phyloP scores from a whole-genome alignment of 2,888 invertebrate species.

The Gortyna flavago region DNA sequence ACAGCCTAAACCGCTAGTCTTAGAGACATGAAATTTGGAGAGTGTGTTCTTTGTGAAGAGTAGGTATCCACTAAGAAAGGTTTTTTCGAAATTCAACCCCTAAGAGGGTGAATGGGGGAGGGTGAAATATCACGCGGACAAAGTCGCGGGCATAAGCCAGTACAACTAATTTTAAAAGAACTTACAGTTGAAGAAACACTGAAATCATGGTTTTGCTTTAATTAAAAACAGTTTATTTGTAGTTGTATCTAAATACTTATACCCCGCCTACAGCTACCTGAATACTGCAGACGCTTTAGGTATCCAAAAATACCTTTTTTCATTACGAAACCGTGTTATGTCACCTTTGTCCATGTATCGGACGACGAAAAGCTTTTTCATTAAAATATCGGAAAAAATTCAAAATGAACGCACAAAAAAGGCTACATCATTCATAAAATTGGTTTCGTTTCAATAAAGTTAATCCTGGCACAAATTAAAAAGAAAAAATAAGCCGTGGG shows the following conservation, averaged over 20 bases:
- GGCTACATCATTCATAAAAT: slow-evolving; percentile 21
- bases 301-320: slow-evolving; percentile 26
- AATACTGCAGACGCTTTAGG: neutral
- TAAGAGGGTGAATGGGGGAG: too few species aligned
- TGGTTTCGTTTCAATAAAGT: slow-evolving; percentile 30
- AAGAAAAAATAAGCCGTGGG: neutral
- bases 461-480: slow-evolving; percentile 1
- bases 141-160: too few species aligned
- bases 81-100: too few species aligned
- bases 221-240: neutral
- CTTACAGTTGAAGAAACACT: neutral
- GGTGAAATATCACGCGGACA: too few species aligned
- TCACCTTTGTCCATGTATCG: slow-evolving; percentile 8
- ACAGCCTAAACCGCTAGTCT: too few species aligned
- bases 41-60: too few species aligned
- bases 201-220: neutral
- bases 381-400: slow-evolving; percentile 29
- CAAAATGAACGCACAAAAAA: slow-evolving; percentile 13
- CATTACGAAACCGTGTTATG: slow-evolving; percentile 34
- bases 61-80: too few species aligned
- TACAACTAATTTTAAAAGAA: too few species aligned
- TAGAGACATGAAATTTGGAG: too few species aligned
- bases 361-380: slow-evolving; percentile 25
- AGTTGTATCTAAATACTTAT: neutral
- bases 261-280: too few species aligned